Percentiles rank a stretch among this genome's conserved stretches.
phyloP scores from a whole-genome alignment of 2,797 vertebrate genomes.

The Malurus splendens region DNA sequence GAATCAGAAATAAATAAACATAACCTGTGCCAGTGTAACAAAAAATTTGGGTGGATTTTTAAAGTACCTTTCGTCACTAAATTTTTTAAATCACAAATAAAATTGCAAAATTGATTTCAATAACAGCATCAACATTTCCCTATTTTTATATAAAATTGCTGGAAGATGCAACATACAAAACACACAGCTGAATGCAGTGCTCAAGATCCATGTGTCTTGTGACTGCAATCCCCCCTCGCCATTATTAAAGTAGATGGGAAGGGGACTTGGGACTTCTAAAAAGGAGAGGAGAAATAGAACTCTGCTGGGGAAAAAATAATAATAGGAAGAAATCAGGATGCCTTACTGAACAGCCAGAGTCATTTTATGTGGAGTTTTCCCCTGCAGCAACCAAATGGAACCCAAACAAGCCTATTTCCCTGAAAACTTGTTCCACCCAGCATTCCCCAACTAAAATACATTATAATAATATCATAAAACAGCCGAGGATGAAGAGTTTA shows the following conservation, averaged over 20 bases:
- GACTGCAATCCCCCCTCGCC: not conserved
- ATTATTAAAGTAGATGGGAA: slow-evolving; percentile 59
- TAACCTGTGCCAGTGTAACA: accelerated
- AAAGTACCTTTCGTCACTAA: not conserved
- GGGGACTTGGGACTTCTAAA: slow-evolving; percentile 51
- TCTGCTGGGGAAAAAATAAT: slow-evolving; percentile 51
- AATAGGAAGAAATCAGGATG: slow-evolving; percentile 70
- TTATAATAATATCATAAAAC: slow-evolving; percentile 76
- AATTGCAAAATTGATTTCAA: not conserved
- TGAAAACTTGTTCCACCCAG: slow-evolving; percentile 66
- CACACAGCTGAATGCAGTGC: not conserved
- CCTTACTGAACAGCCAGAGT: slow-evolving; percentile 63
- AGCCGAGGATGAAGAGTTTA: slow-evolving; percentile 69
- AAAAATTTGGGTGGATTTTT: not conserved
- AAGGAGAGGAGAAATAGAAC: slow-evolving; percentile 47
- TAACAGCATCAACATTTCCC: not conserved
- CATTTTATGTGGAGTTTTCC: slow-evolving; percentile 67
- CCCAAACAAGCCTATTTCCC: slow-evolving; percentile 72
- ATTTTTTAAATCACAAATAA: not conserved
- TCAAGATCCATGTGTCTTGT: not conserved
- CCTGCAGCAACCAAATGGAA: slow-evolving; percentile 73
- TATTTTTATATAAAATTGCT: not conserved
- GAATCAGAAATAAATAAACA: not conserved
- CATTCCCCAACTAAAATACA: slow-evolving; percentile 62
- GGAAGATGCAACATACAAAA: not conserved